Percentiles rank a stretch among this genome's conserved stretches.
phyloP scores from a whole-genome alignment of 2,888 invertebrate species.

The Catocala fraxini region DNA sequence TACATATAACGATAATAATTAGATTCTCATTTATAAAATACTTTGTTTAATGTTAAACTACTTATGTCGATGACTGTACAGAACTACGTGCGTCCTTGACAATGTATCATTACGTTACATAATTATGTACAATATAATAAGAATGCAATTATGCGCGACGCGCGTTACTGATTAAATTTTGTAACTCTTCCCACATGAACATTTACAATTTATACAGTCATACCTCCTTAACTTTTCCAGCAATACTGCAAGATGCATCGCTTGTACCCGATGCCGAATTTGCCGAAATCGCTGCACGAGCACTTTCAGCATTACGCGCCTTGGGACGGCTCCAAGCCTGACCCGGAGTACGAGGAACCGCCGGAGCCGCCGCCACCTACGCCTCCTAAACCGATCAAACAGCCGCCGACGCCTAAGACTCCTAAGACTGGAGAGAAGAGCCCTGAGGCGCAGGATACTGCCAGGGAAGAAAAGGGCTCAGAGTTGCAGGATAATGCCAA shows the following conservation, averaged over 20 bases:
- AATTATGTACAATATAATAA: no score
- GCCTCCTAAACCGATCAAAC: not conserved
- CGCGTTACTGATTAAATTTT: no score
- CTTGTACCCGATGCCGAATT: constrained; percentile 72
- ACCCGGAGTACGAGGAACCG: constrained; percentile 49
- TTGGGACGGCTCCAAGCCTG: constrained; percentile 60
- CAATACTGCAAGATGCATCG: constrained; percentile 76
- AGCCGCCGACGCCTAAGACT: not conserved
- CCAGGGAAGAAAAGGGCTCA: no score
- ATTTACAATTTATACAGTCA: not conserved
- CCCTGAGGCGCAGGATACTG: constrained; percentile 28
- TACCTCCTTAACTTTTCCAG: constrained; percentile 46
- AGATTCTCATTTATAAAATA: no score
- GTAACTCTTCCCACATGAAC: no score
- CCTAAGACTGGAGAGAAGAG: constrained; percentile 11
- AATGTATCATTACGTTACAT: no score
- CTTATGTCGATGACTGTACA: no score
- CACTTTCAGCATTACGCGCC: constrained; percentile 69
- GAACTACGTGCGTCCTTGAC: no score
- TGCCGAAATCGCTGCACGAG: constrained; percentile 64
- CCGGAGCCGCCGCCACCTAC: constrained; percentile 38
- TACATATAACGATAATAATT: no score
- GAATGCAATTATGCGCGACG: no score
- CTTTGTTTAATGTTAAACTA: no score
- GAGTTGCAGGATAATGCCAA: no score